Evolutionary conservation across 2,797 vertebrate species (phyloP).

Genomic region (Darevskia mixta): DNA sequence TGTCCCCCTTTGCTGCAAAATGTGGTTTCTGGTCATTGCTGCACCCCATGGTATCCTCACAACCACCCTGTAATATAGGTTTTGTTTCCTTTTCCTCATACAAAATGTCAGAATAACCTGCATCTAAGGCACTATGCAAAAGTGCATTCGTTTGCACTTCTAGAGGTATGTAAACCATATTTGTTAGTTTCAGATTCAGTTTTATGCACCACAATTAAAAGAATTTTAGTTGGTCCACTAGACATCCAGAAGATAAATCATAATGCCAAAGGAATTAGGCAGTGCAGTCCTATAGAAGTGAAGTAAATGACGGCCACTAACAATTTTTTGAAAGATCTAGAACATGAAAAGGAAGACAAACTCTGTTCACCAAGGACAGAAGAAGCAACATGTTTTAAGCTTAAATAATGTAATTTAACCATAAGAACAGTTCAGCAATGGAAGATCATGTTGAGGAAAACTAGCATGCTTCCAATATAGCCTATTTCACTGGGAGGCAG

Average conservation of each 20-base stretch:
- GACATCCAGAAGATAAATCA: neutral
- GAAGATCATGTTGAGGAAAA: neutral
- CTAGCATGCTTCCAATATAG: neutral
- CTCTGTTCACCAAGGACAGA: neutral
- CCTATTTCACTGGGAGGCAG: neutral
- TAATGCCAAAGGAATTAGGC: neutral
- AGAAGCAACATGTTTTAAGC: neutral
- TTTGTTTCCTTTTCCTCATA: neutral
- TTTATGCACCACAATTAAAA: neutral
- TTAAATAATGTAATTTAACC: neutral
- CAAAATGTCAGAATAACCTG: neutral
- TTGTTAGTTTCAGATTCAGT: neutral
- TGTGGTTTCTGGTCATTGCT: neutral
- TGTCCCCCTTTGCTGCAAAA: neutral
- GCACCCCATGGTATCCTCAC: neutral
- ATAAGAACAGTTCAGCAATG: neutral
- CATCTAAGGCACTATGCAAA: neutral
- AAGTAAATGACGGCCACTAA: too few species aligned
- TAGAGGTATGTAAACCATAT: neutral
- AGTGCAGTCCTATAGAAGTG: neutral
- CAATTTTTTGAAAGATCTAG: neutral
- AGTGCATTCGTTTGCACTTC: neutral
- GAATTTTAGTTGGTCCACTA: neutral
- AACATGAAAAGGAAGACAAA: neutral
- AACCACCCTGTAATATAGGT: neutral